Conservation (phyloP, 2,113 vertebrate species). For the Cyanistes caeruleus region DNA sequence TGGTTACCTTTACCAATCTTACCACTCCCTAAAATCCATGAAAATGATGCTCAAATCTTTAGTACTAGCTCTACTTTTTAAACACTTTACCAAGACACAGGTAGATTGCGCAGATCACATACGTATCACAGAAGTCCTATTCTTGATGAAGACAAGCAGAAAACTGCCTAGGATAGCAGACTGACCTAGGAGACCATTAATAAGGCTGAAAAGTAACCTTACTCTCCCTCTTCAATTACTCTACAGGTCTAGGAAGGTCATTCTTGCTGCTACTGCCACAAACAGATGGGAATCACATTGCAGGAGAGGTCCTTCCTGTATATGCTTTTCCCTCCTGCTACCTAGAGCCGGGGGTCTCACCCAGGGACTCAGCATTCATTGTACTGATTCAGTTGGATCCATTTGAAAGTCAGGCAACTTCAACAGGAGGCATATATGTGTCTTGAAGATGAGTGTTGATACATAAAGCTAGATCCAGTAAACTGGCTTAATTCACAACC, state of each 20-base stretch:
- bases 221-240: not conserved
- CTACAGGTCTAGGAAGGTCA: not conserved
- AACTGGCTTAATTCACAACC: not conserved
- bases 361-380: fast-evolving
- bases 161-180: not conserved
- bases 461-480: not conserved
- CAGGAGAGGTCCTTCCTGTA: not conserved
- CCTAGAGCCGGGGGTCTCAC: not conserved
- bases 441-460: not conserved
- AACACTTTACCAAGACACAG: not conserved
- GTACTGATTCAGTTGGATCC: not conserved
- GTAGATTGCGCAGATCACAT: not conserved
- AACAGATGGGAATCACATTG: not conserved
- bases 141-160: not conserved
- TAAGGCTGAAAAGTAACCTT: not conserved
- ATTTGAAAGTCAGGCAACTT: not conserved
- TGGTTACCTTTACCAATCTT: not conserved
- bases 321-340: not conserved
- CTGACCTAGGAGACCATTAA: not conserved
- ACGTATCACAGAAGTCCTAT: not conserved
- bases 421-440: not conserved
- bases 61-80: not conserved
- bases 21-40: not conserved
- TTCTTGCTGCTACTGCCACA: not conserved
- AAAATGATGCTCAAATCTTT: not conserved